Base-by-base conservation (phyloP, 2,888 invertebrate genomes). In the Tachina grossa region DNA sequence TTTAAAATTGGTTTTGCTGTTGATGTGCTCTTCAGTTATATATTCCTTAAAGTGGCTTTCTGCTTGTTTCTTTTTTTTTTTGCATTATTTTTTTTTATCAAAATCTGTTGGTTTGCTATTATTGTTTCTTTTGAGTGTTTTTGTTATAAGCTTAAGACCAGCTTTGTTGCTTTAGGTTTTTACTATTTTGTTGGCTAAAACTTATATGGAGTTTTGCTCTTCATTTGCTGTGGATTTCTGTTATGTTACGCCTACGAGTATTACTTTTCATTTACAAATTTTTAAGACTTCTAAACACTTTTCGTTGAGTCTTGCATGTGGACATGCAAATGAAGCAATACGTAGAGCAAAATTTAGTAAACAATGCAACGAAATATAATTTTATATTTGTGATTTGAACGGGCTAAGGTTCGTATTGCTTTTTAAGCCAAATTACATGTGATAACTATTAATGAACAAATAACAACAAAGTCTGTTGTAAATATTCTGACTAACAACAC, bases 191-290 rank as follows among this genome's bases (percentile, higher is more conserved):
- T n/a, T n/a, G n/a, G n/a, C n/a, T n/a, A n/a, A n/a, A n/a, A n/a
- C n/a, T n/a, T n/a, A n/a, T n/a, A n/a, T n/a, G n/a, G 41, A 72
- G 65, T 72, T 72, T 72, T 72, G 47, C 63, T 55, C 41, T 49
- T 79, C 71, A 72, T 55, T 72, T 65, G 55, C 2, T 41, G 22
- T 8, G 65, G 65, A 10, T 57, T 51, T 63, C n/a, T 53, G 31
- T 22, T 11, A 13, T 22, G 13, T 41, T 59, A 31, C 31, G 59
- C 41, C 39, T 39, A 41, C 14, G 14, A 10, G 13, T n/a, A 49
- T 49, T 19, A 19, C 14, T 47, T 47, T 49, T 66, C 9, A 16
- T 55, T 9, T 47, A 76, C 5, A 31, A 8, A 6, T 9, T 57
- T 55, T 65, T 14, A 22, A 0, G 16, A 16, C 9, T 65, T 55